Evolutionary conservation across 2,888 invertebrate species (phyloP), one percentile per base, ranked within the genome.

Genomic region (Eupithecia pulchellata): DNA sequence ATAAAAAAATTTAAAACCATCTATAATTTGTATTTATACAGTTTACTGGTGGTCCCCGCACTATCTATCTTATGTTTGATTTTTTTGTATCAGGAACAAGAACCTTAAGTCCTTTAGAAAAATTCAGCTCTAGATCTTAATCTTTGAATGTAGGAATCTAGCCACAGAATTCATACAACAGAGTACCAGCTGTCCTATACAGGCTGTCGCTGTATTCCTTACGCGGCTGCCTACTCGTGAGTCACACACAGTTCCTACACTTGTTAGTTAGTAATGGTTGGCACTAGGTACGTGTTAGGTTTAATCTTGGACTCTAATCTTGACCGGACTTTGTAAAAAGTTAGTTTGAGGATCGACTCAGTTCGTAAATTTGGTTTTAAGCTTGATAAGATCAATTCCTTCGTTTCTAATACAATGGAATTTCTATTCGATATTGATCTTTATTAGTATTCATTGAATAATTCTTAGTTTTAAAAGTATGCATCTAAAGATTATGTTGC

Each of bases 181-280:
- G 25, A 3, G 47, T 30, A 25, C 30, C 25, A 61, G 55, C 69
- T 64, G 39, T 67, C 57, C 13, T 42, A 3, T 55, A 0, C 6
- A 20, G 39, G 11, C 66, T 69, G 66, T 67, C 64, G 36, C 55
- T 20, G 52, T 72, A 66, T 69, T 69, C 66, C 69, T 67, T 64
- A 64, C 69, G 29, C 61, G 66, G n/a, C 17, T 29, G 17, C 57
- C 17, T 57, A 58, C 64, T 69, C 55, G 39, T 66, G 64, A 67
- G 52, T 67, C 64, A 64, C 66, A 29, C 58, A 30, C 29, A n/a
- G 17, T n/a, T 17, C 14, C 55, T 66, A 64, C 34, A 60, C 60
- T 55, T 63, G 69, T 66, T 66, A 30, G 60, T n/a, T n/a, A n/a
- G n/a, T n/a, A 69, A 66, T 69, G 64, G 69, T 67, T 72, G 67